Conservation (phyloP, 1,140 invertebrate species). For the Ctenoplectra terminalis region DNA sequence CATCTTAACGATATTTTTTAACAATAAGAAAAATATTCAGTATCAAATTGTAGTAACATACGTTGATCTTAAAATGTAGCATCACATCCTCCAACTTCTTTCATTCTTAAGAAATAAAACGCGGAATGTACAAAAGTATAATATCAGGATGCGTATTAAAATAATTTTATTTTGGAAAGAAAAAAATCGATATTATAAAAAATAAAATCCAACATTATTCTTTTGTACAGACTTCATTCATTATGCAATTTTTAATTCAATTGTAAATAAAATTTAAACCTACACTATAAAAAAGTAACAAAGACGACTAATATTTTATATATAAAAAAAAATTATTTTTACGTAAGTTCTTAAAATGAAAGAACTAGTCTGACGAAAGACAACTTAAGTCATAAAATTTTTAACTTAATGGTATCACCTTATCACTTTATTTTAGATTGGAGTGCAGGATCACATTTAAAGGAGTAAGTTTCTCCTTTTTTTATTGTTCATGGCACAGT, state of each 20-base stretch:
- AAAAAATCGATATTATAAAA: background rate
- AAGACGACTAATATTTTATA: background rate
- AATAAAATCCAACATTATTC: slow-evolving; percentile 8
- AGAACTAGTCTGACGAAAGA: background rate
- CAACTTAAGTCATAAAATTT: too few relatives aligned
- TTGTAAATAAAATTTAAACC: slow-evolving; percentile 15
- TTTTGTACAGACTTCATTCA: background rate
- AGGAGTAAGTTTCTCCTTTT: background rate
- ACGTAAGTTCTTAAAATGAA: background rate
- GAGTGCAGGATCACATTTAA: background rate
- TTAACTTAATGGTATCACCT: slow-evolving; percentile 16
- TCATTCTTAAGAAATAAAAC: background rate
- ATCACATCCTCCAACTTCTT: slow-evolving; percentile 36
- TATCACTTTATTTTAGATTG: background rate
- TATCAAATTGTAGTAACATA: background rate
- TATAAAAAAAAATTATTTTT: background rate
- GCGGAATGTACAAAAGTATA: background rate
- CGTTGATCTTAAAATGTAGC: slow-evolving; percentile 41
- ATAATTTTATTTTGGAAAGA: background rate
- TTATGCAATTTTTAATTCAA: slow-evolving; percentile 5
- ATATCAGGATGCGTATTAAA: background rate
- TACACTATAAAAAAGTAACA: slow-evolving; percentile 2
- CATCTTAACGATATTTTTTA: background rate
- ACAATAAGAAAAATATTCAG: background rate
- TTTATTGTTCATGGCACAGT: slow-evolving; percentile 21